A percentile compares a stretch with the other conserved stretches of the same genome.
phyloP scores from a whole-genome alignment of 1,140 invertebrate species.

The Leptoteleia sp. region DNA sequence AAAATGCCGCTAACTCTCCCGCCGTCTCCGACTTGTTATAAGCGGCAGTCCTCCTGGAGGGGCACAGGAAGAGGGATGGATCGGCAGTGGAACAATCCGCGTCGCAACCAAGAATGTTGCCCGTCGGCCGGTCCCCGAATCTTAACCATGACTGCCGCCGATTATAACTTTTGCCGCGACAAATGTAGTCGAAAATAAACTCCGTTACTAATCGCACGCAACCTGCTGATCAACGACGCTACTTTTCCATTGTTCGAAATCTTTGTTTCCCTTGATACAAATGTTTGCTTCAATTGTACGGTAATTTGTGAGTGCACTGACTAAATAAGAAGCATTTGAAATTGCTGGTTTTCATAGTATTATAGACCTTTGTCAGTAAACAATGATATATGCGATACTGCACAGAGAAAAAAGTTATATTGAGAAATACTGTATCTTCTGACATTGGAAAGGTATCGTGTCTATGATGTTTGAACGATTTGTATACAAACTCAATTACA shows the following conservation, averaged over 20 bases:
- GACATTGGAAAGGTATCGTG: no score
- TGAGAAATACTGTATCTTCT: no score
- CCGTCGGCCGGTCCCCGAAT: slow-evolving; percentile 75
- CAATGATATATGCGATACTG: no score
- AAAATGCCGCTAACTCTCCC: slow-evolving; percentile 71
- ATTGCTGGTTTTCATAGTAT: no score
- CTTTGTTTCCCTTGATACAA: background rate
- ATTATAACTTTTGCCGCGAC: slow-evolving; percentile 67
- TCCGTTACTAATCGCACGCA: slow-evolving; percentile 67
- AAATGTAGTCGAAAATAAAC: slow-evolving; percentile 78
- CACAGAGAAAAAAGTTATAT: no score
- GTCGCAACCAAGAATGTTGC: slow-evolving; percentile 80
- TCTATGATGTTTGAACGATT: no score
- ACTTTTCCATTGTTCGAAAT: background rate
- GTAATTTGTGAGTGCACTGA: no score
- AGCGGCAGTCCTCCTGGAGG: slow-evolving; percentile 53
- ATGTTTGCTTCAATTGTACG: background rate
- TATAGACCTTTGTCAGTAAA: no score
- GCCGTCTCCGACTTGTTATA: slow-evolving; percentile 74
- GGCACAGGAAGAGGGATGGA: slow-evolving; percentile 58
- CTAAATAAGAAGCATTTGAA: no score
- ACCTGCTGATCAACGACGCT: slow-evolving; percentile 57
- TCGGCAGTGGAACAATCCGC: slow-evolving; percentile 78
- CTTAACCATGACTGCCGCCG: slow-evolving; percentile 54
- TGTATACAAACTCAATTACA: no score